These are phyloP conservation scores for Enteromius thamalakanensis DNA, from an alignment of 2,797 vertebrate species.

Conservation along the genomic window DNA sequence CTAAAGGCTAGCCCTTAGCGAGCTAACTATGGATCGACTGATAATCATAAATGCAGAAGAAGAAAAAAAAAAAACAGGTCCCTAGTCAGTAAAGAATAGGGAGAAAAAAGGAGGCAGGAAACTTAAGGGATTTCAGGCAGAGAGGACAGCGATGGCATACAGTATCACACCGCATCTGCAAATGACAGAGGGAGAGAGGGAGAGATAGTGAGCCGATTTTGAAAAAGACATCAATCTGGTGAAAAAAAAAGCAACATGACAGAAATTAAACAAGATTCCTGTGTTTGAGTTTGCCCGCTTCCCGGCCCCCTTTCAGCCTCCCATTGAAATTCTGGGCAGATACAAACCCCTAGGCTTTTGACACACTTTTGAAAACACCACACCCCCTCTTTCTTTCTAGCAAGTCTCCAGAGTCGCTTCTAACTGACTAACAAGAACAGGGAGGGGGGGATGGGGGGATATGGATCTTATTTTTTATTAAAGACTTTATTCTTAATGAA, in stretches of 20 bases:
- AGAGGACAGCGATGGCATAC: slow-evolving; percentile 19
- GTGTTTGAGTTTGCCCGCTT: slow-evolving; percentile 82
- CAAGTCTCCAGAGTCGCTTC: slow-evolving; percentile 80
- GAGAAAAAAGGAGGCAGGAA: neutral
- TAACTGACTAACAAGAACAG: slow-evolving; percentile 79
- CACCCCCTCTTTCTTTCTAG: slow-evolving; percentile 80
- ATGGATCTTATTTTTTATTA: slow-evolving; percentile 68
- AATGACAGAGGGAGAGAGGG: slow-evolving; percentile 57
- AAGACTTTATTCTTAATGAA: slow-evolving; percentile 66
- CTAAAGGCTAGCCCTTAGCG: slow-evolving; percentile 20
- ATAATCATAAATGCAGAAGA: slow-evolving; percentile 52
- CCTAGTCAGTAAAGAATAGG: neutral
- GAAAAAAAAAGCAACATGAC: slow-evolving; percentile 82
- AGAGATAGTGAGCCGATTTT: slow-evolving; percentile 74
- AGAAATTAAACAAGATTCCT: slow-evolving; percentile 89
- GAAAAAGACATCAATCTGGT: slow-evolving; percentile 84
- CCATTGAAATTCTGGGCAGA: slow-evolving; percentile 90
- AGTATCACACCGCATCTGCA: slow-evolving; percentile 16
- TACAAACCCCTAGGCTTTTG: slow-evolving; percentile 89
- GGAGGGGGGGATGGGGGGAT: slow-evolving; percentile 33
- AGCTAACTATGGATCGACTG: slow-evolving; percentile 1
- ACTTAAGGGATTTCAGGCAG: slow-evolving; percentile 53
- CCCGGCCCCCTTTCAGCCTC: slow-evolving; percentile 84
- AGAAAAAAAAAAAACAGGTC: slow-evolving; percentile 23
- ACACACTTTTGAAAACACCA: slow-evolving; percentile 90